Evolutionary conservation across 2,113 vertebrate species (phyloP).

Genomic region (Thunnus maccoyii): DNA sequence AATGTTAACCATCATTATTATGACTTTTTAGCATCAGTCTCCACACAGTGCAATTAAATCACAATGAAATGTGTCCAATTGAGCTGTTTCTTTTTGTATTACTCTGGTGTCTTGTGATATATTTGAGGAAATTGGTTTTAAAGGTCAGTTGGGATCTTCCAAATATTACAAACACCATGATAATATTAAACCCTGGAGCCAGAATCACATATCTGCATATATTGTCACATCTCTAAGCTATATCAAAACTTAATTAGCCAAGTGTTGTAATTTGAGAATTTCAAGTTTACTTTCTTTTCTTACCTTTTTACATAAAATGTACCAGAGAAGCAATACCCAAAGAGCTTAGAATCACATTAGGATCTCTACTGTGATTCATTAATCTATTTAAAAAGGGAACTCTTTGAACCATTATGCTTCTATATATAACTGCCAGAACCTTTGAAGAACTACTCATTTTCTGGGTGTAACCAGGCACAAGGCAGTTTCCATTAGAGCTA

Average conservation of each 20-base stretch:
- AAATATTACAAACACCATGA: too few species aligned
- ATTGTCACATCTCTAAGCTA: too few species aligned
- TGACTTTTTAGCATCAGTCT: too few species aligned
- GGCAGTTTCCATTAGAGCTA: conserved; percentile 39
- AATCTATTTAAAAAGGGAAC: neutral
- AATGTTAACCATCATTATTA: too few species aligned
- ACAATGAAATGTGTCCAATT: too few species aligned
- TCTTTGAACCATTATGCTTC: neutral
- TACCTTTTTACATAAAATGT: neutral
- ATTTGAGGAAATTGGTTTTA: too few species aligned
- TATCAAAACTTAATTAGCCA: neutral
- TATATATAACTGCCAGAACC: neutral
- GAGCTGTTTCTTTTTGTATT: too few species aligned
- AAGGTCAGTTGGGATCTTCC: too few species aligned
- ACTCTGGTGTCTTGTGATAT: too few species aligned
- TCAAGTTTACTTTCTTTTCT: neutral
- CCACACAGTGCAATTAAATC: too few species aligned
- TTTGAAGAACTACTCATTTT: conserved; percentile 30
- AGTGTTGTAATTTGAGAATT: neutral
- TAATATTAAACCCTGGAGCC: neutral
- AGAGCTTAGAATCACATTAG: neutral
- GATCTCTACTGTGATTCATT: conserved; percentile 5
- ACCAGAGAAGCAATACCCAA: neutral
- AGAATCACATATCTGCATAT: neutral
- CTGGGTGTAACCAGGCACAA: conserved; percentile 43